phyloP scores from a whole-genome alignment of 2,113 vertebrate species.

The Mohoua ochrocephala region DNA sequence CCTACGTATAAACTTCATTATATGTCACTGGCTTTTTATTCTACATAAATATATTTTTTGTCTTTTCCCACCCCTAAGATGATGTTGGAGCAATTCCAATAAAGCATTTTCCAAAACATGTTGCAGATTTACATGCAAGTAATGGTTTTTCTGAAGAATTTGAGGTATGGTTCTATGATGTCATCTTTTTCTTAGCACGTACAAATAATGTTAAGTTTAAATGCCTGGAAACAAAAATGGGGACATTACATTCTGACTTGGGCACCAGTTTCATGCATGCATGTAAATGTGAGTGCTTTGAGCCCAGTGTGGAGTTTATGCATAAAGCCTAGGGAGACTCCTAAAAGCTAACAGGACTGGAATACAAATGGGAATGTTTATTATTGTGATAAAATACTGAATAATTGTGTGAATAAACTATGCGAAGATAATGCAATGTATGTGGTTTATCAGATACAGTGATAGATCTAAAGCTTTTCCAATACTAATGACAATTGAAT shows the following conservation, averaged over 20 bases:
- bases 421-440: not conserved
- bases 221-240: not conserved
- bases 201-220: not conserved
- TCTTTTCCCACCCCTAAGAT: conserved; percentile 73
- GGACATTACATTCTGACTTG: not conserved
- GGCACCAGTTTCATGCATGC: not conserved
- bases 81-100: conserved; percentile 81
- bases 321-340: not conserved
- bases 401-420: not conserved
- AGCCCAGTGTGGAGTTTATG: not conserved
- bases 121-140: conserved; percentile 87
- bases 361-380: not conserved
- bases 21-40: conserved; percentile 1
- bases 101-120: conserved; percentile 89
- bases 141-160: conserved; percentile 90
- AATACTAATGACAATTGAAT: not conserved
- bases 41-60: conserved; percentile 47
- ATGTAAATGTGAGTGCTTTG: not conserved
- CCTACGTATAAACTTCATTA: not conserved
- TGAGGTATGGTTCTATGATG: conserved; percentile 79
- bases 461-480: not conserved
- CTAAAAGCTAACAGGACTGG: not conserved
- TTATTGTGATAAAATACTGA: not conserved
- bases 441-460: not conserved
- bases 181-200: conserved; percentile 38